Base-by-base conservation (phyloP, 2,113 vertebrate genomes). In the Nycticorax nycticorax region DNA sequence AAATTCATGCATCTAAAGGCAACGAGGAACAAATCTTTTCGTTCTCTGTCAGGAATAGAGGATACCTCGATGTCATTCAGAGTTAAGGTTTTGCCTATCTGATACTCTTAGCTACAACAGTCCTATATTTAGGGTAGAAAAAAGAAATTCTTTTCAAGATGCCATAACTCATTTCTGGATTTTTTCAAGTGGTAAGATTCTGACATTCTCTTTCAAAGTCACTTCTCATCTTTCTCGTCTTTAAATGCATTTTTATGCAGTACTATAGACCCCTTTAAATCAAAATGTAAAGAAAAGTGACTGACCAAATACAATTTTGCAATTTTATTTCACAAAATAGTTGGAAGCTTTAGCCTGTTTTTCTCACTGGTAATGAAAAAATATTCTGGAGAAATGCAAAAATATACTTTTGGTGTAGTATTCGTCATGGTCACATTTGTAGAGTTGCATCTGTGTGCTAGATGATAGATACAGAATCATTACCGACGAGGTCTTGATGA, bases 1-100 rank as follows among this genome's bases (percentile, higher is more conserved):
- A 95, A 91, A 97, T 97, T 93, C 87, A 89, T 52, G 69, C 73
- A 94, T 41, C 56, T 87, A 82, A 86, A 91, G 39, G 48, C 60
- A 60, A 39, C 0, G 3, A 78, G 91, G 28, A 52, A 85, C 93
- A 79, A 92, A 78, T 56, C 23, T 59, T 92, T 48, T 12, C 22
- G 43, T 71, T 50, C 23, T 64, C 69, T 84, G n/a, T 62, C 57
- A 94, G 56, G 43, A 89, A 19, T 52, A 94, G 57, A 72, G 52
- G 66, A 82, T 75, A 52, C 27, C 13, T 77, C 3, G 28, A 30
- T 55, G 64, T 59, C 84, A 68, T 85, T 78, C 56, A 75, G 37
- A 77, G 39, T 63, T 28, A 87, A 75, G 15, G 2, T 8, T 81
- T 89, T 79, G 69, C 56, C 62, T 68, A 0, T 48, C 35, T 87